Evolutionary conservation across 2,113 vertebrate species (phyloP).

Genomic region (Peromyscus maniculatus): DNA sequence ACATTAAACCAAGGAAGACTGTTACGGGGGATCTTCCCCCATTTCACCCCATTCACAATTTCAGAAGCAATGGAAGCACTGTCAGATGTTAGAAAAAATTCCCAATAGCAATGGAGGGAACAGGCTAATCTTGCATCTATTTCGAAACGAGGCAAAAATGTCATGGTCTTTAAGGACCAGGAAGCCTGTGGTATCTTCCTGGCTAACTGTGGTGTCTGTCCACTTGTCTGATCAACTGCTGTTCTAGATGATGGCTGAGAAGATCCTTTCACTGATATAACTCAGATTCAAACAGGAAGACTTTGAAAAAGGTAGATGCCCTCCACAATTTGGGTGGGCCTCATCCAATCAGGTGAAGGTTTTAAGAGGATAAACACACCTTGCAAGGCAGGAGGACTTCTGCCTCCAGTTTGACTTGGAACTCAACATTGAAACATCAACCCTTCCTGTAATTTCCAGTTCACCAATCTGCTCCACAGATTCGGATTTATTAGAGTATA

Average conservation of each 20-base stretch:
- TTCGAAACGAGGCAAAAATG: not conserved
- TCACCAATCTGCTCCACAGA: not conserved
- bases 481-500: not conserved
- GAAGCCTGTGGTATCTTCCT: not conserved
- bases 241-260: not conserved
- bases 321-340: not conserved
- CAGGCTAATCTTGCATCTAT: not conserved
- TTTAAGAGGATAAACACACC: not conserved
- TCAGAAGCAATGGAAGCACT: not conserved
- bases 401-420: slow-evolving; percentile 12
- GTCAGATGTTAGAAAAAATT: not conserved
- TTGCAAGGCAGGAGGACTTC: slow-evolving; percentile 8
- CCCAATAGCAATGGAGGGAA: not conserved
- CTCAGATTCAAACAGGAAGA: not conserved
- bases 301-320: not conserved
- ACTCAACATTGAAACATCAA: not conserved
- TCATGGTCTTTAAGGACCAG: not conserved
- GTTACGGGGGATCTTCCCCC: not conserved
- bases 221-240: not conserved
- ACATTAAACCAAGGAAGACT: not conserved
- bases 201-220: not conserved
- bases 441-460: not conserved
- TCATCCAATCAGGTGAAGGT: not conserved
- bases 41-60: not conserved
- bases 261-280: not conserved